Evolutionary conservation across 1,140 invertebrate genomes (phyloP).

Genomic region (Xylocopa sonorina): DNA sequence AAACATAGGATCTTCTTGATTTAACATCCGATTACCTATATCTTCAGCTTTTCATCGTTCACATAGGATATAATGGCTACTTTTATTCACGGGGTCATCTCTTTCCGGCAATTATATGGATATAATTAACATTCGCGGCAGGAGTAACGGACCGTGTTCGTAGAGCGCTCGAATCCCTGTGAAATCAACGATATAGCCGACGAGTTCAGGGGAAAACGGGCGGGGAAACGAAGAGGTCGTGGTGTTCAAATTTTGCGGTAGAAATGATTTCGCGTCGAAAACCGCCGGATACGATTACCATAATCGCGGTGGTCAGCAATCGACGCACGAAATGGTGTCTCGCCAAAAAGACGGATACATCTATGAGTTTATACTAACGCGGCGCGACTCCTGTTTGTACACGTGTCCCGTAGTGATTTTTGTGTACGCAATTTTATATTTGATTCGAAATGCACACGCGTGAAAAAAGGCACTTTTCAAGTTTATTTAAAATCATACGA

Average conservation of each 20-base stretch:
- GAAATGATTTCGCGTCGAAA: slow-evolving; percentile 41
- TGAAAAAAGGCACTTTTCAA: too few relatives aligned
- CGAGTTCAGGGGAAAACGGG: neutral
- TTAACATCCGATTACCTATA: too few relatives aligned
- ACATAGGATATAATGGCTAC: neutral
- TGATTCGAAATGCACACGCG: neutral
- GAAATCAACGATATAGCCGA: slow-evolving; percentile 3
- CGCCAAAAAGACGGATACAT: neutral
- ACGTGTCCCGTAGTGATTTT: too few relatives aligned
- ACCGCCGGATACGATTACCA: slow-evolving; percentile 23
- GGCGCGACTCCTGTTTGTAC: neutral
- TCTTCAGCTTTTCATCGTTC: too few relatives aligned
- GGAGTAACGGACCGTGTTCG: slow-evolving; percentile 42
- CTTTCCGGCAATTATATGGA: slow-evolving; percentile 7
- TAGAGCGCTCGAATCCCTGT: slow-evolving; percentile 3
- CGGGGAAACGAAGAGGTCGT: neutral
- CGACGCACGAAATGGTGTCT: slow-evolving; percentile 9
- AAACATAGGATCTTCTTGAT: too few relatives aligned
- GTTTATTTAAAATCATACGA: too few relatives aligned
- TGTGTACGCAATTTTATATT: too few relatives aligned
- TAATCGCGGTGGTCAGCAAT: slow-evolving; percentile 16
- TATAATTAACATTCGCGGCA: neutral
- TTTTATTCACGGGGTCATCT: neutral
- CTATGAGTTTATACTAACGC: neutral
- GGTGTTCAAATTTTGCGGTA: slow-evolving; percentile 24